phyloP scores from a whole-genome alignment of 2,113 vertebrate species.

The Zapornia atra region DNA sequence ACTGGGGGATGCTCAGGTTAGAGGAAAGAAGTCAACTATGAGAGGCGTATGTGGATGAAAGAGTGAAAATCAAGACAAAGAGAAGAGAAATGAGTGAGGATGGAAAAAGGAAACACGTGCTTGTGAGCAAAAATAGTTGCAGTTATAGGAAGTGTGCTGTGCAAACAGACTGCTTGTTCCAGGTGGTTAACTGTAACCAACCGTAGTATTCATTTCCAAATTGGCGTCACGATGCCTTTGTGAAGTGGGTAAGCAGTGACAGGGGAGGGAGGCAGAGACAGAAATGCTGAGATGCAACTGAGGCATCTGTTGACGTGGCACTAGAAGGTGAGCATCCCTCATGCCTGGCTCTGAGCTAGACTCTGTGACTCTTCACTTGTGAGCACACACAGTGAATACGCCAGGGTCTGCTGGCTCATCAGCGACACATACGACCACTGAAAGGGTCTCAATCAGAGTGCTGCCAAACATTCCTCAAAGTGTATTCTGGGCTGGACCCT shows the following conservation, averaged over 20 bases:
- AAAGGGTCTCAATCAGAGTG: neutral
- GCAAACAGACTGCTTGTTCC: constrained; percentile 34
- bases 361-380: neutral
- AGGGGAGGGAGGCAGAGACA: neutral
- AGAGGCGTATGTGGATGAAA: neutral
- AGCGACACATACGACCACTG: neutral
- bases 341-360: rapidly evolving
- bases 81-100: neutral
- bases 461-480: neutral
- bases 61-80: neutral
- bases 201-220: neutral
- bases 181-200: constrained; percentile 50
- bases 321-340: neutral
- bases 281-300: neutral
- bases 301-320: neutral
- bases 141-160: constrained; percentile 29
- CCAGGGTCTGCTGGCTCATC: neutral
- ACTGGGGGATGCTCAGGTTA: neutral
- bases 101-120: constrained; percentile 66
- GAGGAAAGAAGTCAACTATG: neutral
- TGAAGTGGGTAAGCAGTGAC: neutral
- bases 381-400: neutral
- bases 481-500: neutral
- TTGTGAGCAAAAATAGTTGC: constrained; percentile 34
- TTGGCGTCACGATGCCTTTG: neutral